Conservation (phyloP, 2,797 vertebrate genomes). For the Falco rusticolus region DNA sequence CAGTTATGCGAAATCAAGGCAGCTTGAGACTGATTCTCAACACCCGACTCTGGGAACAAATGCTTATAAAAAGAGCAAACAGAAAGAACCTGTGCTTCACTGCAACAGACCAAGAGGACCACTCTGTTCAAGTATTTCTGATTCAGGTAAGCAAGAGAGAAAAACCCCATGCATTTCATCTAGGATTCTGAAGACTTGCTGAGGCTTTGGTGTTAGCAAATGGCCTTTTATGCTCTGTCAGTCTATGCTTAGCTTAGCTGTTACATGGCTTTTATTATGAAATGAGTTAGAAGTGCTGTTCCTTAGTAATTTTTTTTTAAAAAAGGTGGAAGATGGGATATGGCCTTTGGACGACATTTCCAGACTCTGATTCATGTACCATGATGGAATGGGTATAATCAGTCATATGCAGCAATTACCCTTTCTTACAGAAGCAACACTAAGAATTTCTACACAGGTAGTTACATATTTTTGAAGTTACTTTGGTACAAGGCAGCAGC, state of each 20-base stretch:
- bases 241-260: not conserved
- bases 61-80: constrained; percentile 77
- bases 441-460: not conserved
- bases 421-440: not conserved
- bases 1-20: constrained; percentile 87
- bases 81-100: constrained; percentile 79
- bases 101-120: constrained; percentile 80
- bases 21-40: constrained; percentile 85
- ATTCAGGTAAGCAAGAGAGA: constrained; percentile 76
- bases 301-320: not conserved
- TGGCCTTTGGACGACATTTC: not conserved
- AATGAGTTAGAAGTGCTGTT: not conserved
- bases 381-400: not conserved
- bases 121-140: constrained; percentile 80
- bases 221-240: not conserved
- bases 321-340: not conserved
- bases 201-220: not conserved
- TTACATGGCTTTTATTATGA: not conserved
- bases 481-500: not conserved
- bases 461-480: not conserved
- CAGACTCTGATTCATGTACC: not conserved
- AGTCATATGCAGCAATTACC: not conserved
- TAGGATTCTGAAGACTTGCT: not conserved
- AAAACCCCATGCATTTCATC: not conserved
- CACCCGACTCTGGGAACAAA: constrained; percentile 82